Evolutionary conservation across 2,888 invertebrate genomes (phyloP).

Genomic region (Aphidoletes aphidimyza): DNA sequence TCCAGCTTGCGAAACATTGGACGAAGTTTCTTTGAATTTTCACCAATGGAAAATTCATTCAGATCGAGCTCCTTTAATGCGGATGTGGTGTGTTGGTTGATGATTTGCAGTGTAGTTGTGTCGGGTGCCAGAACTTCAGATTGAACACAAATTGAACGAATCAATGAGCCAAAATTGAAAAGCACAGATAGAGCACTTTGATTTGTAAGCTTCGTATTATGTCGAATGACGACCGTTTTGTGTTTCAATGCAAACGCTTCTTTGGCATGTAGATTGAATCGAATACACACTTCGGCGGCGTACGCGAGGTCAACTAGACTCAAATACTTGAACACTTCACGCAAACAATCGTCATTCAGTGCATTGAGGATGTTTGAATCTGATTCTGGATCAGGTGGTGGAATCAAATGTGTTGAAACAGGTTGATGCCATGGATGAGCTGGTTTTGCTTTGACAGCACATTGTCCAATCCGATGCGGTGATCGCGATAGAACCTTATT

Average conservation of each 20-base stretch:
- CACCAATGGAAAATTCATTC: background rate
- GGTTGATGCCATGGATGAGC: conserved; percentile 37
- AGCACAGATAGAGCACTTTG: background rate
- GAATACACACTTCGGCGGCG: background rate
- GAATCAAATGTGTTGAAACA: background rate
- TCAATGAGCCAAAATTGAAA: background rate
- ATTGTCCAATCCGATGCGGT: background rate
- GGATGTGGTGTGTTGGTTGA: background rate
- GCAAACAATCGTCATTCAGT: conserved; percentile 50
- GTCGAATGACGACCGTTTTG: background rate
- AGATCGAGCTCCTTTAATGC: background rate
- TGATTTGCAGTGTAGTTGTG: background rate
- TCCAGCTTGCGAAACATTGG: background rate
- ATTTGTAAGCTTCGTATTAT: background rate
- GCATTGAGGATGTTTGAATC: background rate
- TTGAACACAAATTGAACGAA: background rate
- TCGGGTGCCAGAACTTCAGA: background rate
- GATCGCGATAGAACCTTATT: background rate
- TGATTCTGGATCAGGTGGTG: background rate
- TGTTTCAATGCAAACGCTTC: background rate
- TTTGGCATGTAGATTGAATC: conserved; percentile 50
- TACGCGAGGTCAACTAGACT: background rate
- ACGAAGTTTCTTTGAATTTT: background rate
- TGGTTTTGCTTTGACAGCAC: background rate
- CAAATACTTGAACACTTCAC: background rate